Conservation (phyloP, 2,797 vertebrate species). For the Microcaecilia unicolor region DNA sequence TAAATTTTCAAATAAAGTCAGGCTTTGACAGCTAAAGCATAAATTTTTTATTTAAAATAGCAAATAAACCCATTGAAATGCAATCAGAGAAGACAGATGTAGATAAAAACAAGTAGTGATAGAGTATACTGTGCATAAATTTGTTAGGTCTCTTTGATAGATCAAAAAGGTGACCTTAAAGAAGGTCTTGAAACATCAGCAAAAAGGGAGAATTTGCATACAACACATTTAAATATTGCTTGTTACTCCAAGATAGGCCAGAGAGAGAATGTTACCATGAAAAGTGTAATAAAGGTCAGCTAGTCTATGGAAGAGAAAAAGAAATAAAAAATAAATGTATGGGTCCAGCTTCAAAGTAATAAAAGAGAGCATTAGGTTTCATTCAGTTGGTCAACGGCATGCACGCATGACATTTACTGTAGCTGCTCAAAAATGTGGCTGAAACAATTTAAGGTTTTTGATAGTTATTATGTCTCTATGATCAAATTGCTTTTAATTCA, state of each 20-base stretch:
- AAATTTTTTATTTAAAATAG: constrained; percentile 63
- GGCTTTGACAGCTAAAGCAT: constrained; percentile 51
- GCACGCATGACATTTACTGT: too few relatives aligned
- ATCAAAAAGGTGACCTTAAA: constrained; percentile 45
- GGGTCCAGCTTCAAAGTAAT: too few relatives aligned
- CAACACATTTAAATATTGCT: constrained; percentile 25
- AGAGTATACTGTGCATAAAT: constrained; percentile 22
- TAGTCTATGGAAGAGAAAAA: too few relatives aligned
- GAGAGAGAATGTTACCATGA: background rate
- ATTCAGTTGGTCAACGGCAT: too few relatives aligned
- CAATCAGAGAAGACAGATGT: constrained; percentile 51
- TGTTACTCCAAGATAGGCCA: constrained; percentile 6
- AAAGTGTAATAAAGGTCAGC: constrained; percentile 3
- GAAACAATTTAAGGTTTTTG: background rate
- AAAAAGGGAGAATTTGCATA: constrained; percentile 24
- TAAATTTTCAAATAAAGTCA: constrained; percentile 59
- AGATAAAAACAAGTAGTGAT: constrained; percentile 37
- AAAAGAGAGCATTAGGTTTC: too few relatives aligned
- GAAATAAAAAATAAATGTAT: too few relatives aligned
- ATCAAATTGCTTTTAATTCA: background rate
- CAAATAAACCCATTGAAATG: constrained; percentile 45
- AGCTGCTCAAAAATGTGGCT: too few relatives aligned
- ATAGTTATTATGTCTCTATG: background rate
- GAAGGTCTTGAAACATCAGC: constrained; percentile 22
- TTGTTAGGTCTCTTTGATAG: constrained; percentile 23